Evolutionary conservation across 64 coral and sea anemone species (phyloP).

Genomic region (Dendrophyllia cribrosa): DNA sequence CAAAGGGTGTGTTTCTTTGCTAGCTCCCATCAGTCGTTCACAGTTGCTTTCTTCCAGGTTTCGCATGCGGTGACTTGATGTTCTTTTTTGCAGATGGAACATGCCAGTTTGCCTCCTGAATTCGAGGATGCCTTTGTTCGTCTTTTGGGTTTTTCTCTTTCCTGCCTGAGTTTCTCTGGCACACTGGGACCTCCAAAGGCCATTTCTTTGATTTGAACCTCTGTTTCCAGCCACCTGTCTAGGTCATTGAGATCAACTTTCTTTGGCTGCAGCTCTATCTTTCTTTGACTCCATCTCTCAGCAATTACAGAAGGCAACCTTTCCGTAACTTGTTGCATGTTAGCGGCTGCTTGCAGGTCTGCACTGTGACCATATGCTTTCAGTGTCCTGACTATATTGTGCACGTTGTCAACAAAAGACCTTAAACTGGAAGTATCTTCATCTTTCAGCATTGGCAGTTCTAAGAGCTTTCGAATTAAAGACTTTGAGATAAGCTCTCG

Average conservation of each 20-base stretch:
- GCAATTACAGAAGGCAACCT: neutral
- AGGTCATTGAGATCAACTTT: constrained; percentile 8
- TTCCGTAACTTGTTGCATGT: neutral
- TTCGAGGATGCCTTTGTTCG: neutral
- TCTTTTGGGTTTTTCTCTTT: neutral
- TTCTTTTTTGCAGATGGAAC: constrained; percentile 10
- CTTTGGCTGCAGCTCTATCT: constrained; percentile 12
- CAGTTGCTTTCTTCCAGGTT: constrained; percentile 36
- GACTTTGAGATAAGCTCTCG: constrained; percentile 22
- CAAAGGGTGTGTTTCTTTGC: constrained; percentile 26
- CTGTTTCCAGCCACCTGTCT: constrained; percentile 26
- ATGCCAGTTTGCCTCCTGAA: neutral
- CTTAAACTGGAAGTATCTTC: constrained; percentile 20
- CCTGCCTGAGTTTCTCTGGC: neutral
- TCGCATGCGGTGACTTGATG: neutral
- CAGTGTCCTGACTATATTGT: constrained; percentile 32
- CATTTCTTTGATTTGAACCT: constrained; percentile 30
- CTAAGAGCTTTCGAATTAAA: neutral
- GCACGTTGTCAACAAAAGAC: no score
- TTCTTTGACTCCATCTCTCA: constrained; percentile 30
- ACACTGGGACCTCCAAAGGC: neutral
- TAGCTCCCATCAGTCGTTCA: constrained; percentile 29
- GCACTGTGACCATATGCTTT: constrained; percentile 32
- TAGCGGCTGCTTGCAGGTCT: constrained; percentile 42
- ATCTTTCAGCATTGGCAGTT: constrained; percentile 34